phyloP scores from a whole-genome alignment of 2,797 vertebrate species.

The Mastacembelus armatus region DNA sequence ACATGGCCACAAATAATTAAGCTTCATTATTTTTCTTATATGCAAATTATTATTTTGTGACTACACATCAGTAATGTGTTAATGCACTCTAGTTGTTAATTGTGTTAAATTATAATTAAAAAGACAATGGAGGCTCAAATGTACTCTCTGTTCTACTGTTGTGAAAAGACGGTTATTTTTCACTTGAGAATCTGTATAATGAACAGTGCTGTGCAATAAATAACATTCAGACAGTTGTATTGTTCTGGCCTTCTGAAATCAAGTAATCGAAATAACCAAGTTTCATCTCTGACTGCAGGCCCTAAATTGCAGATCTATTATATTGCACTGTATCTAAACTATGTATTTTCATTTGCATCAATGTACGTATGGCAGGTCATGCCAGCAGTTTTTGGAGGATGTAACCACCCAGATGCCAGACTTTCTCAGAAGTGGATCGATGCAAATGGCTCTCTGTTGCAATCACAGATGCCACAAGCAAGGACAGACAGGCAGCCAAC shows the following conservation, averaged over 20 bases:
- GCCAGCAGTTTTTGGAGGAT: constrained; percentile 47
- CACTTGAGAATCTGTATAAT: constrained; percentile 60
- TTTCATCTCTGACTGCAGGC: constrained; percentile 49
- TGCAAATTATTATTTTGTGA: constrained; percentile 19
- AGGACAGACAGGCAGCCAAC: constrained; percentile 63
- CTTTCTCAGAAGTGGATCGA: constrained; percentile 62
- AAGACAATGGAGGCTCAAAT: constrained; percentile 56
- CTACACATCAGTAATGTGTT: constrained; percentile 29
- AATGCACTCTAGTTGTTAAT: constrained; percentile 61
- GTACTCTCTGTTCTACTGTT: constrained; percentile 53
- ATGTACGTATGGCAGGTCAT: constrained; percentile 4
- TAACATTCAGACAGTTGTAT: constrained; percentile 65
- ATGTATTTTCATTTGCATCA: constrained; percentile 4
- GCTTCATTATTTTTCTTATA: constrained; percentile 42
- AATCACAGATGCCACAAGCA: constrained; percentile 72
- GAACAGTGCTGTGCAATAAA: constrained; percentile 63
- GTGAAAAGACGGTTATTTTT: constrained; percentile 63
- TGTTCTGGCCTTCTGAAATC: constrained; percentile 66
- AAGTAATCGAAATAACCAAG: constrained; percentile 62
- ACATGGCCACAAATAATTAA: constrained; percentile 36
- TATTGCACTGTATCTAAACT: neutral
- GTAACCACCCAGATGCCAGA: constrained; percentile 51
- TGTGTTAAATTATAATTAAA: constrained; percentile 68
- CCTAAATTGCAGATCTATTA: constrained; percentile 56
- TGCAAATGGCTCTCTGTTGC: constrained; percentile 66